Base-by-base conservation (phyloP, 1,140 invertebrate genomes). In the Carposina sasakii region DNA sequence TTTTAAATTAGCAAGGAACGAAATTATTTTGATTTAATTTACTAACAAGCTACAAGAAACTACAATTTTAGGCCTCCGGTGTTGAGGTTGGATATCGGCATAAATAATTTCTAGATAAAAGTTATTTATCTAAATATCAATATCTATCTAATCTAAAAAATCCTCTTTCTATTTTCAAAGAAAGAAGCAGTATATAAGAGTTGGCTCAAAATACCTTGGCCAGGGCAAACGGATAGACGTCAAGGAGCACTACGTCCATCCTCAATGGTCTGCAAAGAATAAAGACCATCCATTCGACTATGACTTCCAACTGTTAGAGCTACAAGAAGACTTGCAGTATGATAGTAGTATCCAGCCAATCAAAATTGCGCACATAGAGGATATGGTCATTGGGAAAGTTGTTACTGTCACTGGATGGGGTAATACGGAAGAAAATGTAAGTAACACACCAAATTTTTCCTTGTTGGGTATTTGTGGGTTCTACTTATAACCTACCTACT, bases 321-420 rank as follows among this genome's bases (percentile, higher is more conserved):
- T 81, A 8, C 22, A 19, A 0, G 68, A 78, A 33, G 28, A 48
- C 4, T 50, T 83, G 47, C 67, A 65, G 16, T 76, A 67, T 23
- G 64, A 72, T 36, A 67, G 71, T 4, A 73, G 75, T 2, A 43
- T 77, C 2, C 76, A 77, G 26, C 71, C 79, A 1, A 47, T 83
- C 0, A 81, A 79, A 40, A 50, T 83, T 19, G 79, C 65, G 1
- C 68, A 66, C 45, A 71, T 76, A 0, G 69, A 79, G 28, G 76
- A 83, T 36, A 81, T 83, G 76, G 60, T 73, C 1, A 64, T 81
- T 24, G 74, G 76, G 0, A 83, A 81, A 47, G 59, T 78, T 0
- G 40, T 83, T 1, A 76, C 76, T 0, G 76, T 83, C 0, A 77
- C 76, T 37, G 79, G 79, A 9, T 83, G 79, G 79, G 79, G 79